A percentile compares a stretch with the other conserved stretches of the same genome.
Conservation (phyloP, 2,113 vertebrate genomes). For the Colaptes auratus region DNA sequence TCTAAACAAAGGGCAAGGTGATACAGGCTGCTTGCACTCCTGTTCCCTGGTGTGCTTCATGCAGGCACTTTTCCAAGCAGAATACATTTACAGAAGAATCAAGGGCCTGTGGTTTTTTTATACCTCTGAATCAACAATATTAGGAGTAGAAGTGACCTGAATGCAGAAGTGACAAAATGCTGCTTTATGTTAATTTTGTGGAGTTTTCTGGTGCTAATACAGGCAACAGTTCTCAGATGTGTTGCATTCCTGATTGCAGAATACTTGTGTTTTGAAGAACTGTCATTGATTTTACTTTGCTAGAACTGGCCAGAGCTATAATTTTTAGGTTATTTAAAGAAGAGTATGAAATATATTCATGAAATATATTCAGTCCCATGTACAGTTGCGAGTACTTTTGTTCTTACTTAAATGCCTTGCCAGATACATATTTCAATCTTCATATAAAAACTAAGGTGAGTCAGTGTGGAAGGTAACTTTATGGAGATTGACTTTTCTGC, state of each 20-base stretch:
- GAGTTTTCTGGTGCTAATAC: background rate
- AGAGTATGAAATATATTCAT: background rate
- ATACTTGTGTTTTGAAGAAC: background rate
- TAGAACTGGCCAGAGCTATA: background rate
- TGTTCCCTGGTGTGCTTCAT: conserved; percentile 60
- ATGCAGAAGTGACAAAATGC: background rate
- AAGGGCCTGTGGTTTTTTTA: background rate
- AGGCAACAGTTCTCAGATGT: background rate
- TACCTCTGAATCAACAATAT: background rate
- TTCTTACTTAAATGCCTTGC: background rate
- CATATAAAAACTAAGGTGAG: background rate
- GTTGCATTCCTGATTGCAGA: background rate
- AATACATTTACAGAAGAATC: conserved; percentile 50
- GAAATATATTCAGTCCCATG: background rate
- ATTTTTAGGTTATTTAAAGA: background rate
- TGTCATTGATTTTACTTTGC: background rate
- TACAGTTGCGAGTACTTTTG: background rate
- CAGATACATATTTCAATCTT: background rate
- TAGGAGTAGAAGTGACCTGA: conserved; percentile 5
- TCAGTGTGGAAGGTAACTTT: background rate
- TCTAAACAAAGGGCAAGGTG: conserved; percentile 64
- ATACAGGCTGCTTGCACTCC: conserved; percentile 10
- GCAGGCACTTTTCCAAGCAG: conserved; percentile 35
- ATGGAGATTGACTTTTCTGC: conserved; percentile 16
- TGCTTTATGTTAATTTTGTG: background rate